Base-by-base conservation (phyloP, 1,140 invertebrate genomes). In the Galleria mellonella region DNA sequence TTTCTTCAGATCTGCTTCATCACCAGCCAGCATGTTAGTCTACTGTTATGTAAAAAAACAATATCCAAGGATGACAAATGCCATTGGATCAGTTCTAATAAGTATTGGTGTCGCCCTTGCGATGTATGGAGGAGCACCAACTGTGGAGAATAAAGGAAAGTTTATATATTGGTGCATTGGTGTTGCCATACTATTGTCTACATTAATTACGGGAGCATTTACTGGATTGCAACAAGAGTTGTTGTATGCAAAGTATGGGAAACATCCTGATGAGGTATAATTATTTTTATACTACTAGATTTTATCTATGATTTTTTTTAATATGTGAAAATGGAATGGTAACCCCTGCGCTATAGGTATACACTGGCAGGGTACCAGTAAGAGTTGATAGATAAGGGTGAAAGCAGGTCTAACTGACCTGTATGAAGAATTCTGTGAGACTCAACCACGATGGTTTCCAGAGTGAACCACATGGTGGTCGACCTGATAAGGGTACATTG, bases 171-270 rank as follows among this genome's bases (percentile, higher is more conserved):
- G 82, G 82, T 78, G 75, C 46, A 51, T 81, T 13, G 82, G 82
- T 39, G 75, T 85, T 15, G 29, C 44, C 8, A 74, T 85, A 43
- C 49, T 85, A 9, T 39, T 82, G 12, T 17, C 37, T 5, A 82
- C 77, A n/a, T 52, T 85, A 10, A 51, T 85, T 23, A 62, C 67
- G 14, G 82, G 78, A 13, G 78, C 78, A 5, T 69, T 79, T 17
- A 81, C 75, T 49, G 82, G 82, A 6, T 42, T 83, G 0, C 82
- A 83, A 35, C 82, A 85, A 35, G 81, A 85, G 46, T 57, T 54
- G 13, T 32, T 85, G 8, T 85, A 73, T 66, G 39, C 51, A 4
- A 77, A 71, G 38, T 81, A 76, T 69, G 81, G 81, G 5, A 83
- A 82, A 51, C 68, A 82, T 56, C 72, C 81, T 12, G 60, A 79